phyloP scores from a whole-genome alignment of 2,113 vertebrate species.

The Petrocephalus microphthalmus region DNA sequence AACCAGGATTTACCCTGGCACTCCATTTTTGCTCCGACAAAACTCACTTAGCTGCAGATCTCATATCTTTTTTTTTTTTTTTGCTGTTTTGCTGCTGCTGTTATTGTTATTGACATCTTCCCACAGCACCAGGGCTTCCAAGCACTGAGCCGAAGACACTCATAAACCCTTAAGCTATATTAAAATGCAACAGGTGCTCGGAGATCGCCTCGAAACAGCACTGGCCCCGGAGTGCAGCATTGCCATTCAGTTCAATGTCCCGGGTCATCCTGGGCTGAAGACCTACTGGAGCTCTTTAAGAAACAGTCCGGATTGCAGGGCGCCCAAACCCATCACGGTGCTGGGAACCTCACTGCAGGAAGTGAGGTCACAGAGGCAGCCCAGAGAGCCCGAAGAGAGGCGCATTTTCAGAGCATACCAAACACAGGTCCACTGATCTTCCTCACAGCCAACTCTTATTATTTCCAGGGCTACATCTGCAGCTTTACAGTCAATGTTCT shows the following conservation, averaged over 20 bases:
- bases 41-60: not conserved
- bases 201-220: not conserved
- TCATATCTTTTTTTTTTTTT: not conserved
- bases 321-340: not conserved
- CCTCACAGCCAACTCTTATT: not conserved
- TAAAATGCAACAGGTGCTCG: not conserved
- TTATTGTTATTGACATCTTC: not conserved
- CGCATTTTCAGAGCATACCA: not conserved
- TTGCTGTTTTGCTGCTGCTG: not conserved
- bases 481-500: not conserved
- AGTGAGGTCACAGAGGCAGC: not conserved
- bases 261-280: not conserved
- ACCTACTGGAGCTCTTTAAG: not conserved
- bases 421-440: not conserved
- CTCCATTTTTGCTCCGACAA: not conserved
- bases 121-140: not conserved
- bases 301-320: not conserved
- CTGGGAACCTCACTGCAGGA: not conserved
- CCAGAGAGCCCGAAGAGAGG: not conserved
- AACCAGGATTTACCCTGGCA: conserved; percentile 1
- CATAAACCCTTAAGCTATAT: not conserved
- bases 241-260: not conserved
- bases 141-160: not conserved
- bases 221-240: not conserved
- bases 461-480: not conserved